Base-by-base conservation (phyloP, 2,888 invertebrate genomes). In the Azorinus chamasolen region DNA sequence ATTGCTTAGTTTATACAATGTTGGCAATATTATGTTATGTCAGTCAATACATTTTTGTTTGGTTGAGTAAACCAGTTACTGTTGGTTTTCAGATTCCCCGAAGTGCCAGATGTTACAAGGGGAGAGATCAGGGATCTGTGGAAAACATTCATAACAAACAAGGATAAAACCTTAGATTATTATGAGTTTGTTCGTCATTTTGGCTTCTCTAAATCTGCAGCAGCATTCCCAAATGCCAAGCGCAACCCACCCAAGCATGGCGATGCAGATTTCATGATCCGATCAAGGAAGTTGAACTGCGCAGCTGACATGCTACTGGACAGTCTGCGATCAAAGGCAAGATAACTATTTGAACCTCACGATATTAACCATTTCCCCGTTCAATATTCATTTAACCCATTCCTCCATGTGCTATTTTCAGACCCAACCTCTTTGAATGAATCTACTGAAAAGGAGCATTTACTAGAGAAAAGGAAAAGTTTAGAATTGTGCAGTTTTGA, bases 141-240 rank as follows among this genome's bases (percentile, higher is more conserved):
- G 93, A 87, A 89, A 59, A 92, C 92, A 1, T 92, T 93, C 79
- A 92, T 93, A 77, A 90, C 91, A 25, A 93, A 93, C 84, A 84
- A 88, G 18, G 91, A 92, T 80, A 89, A 90, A 68, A 91, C 91
- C 0, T 80, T 93, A 27, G 92, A 93, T 61, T 93, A 88, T 71
- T 82, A 83, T 43, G 89, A 93, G 84, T 93, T 93, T 87, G 86
- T 91, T 24, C 88, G 93, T 27, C 91, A 92, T 78, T 93, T 93
- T 83, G 92, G 93, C 18, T 92, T 91, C 84, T 90, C 91, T 24
- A 82, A 87, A 68, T 85, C 84, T 46, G 91, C 92, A 4, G 92
- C 92, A 14, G 85, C 91, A 14, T 93, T 89, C 87, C 92, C 92
- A n/a, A 93, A 93, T 81, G 91, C 93, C 71, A 93, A 93, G 81